A percentile compares a stretch with the other conserved stretches of the same genome.
Evolutionary conservation across 2,113 vertebrate species (phyloP).

Genomic region (Pyxicephalus adspersus): DNA sequence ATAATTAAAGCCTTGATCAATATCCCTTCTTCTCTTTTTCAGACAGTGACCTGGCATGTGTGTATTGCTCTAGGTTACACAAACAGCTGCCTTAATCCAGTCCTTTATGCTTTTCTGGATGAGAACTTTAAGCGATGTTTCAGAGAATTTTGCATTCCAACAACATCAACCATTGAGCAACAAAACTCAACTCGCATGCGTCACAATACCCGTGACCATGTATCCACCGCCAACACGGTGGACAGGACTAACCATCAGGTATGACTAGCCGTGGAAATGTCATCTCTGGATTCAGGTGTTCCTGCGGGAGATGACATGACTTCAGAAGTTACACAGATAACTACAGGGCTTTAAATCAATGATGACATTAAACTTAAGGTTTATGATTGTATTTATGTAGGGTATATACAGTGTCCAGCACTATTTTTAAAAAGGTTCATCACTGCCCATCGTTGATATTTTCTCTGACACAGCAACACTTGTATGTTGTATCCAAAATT

Average conservation of each 20-base stretch:
- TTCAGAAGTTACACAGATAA: constrained; percentile 82
- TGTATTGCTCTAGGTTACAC: constrained; percentile 97
- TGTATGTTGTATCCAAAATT: constrained; percentile 6
- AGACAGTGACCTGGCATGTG: constrained; percentile 97
- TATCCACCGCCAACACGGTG: constrained; percentile 86
- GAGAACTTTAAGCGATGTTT: constrained; percentile 99
- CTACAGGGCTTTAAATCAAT: constrained; percentile 70
- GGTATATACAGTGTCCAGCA: constrained; percentile 1
- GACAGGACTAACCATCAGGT: constrained; percentile 95
- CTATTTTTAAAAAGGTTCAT: constrained; percentile 1
- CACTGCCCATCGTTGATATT: neutral
- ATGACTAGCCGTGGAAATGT: constrained; percentile 92
- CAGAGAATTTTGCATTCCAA: constrained; percentile 95
- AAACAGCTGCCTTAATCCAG: constrained; percentile 98
- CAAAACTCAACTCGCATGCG: constrained; percentile 88
- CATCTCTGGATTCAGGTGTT: constrained; percentile 76
- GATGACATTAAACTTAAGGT: constrained; percentile 18
- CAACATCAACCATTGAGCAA: constrained; percentile 84
- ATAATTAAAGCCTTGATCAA: constrained; percentile 93
- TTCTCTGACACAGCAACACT: constrained; percentile 13
- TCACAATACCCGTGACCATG: constrained; percentile 83
- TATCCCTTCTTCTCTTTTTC: constrained; percentile 89
- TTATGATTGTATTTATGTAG: neutral
- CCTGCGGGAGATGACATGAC: constrained; percentile 75
- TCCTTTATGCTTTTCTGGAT: constrained; percentile 97